These are phyloP conservation scores for Mycetomoellerius zeteki DNA, from an alignment of 1,140 invertebrate genomes.

Conservation along the genomic window DNA sequence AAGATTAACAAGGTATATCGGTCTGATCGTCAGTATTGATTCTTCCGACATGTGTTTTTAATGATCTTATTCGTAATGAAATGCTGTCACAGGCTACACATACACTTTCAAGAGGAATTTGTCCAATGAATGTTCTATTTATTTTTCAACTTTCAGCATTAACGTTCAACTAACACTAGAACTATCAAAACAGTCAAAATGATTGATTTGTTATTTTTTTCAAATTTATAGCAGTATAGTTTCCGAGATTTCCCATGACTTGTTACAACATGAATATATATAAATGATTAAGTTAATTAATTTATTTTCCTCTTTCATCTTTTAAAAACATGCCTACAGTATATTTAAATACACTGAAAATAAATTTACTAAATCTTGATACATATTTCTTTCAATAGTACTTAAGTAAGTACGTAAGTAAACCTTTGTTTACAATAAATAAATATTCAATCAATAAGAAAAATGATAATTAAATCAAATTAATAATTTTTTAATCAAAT, in stretches of 20 bases:
- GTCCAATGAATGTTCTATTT: conserved; percentile 2
- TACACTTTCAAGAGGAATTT: conserved; percentile 27
- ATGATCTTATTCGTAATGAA: conserved; percentile 59
- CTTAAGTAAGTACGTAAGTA: too few relatives aligned
- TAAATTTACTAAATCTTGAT: too few relatives aligned
- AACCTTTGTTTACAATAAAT: too few relatives aligned
- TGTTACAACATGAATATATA: neutral
- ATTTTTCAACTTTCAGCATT: neutral
- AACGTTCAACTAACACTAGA: neutral
- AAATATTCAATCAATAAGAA: too few relatives aligned
- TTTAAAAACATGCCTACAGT: neutral
- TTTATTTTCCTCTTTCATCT: neutral
- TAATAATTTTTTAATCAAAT: too few relatives aligned
- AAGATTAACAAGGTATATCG: conserved; percentile 71
- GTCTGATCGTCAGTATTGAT: conserved; percentile 65
- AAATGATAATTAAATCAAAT: too few relatives aligned
- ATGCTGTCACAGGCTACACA: conserved; percentile 37
- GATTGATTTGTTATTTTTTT: neutral
- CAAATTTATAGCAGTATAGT: neutral
- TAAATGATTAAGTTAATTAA: neutral
- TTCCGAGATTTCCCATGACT: neutral
- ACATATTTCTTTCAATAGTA: too few relatives aligned
- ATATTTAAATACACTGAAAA: neutral
- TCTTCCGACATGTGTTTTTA: conserved; percentile 62
- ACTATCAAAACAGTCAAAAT: neutral